Conservation (phyloP, 2,113 vertebrate species). For the Shinisaurus crocodilurus region DNA sequence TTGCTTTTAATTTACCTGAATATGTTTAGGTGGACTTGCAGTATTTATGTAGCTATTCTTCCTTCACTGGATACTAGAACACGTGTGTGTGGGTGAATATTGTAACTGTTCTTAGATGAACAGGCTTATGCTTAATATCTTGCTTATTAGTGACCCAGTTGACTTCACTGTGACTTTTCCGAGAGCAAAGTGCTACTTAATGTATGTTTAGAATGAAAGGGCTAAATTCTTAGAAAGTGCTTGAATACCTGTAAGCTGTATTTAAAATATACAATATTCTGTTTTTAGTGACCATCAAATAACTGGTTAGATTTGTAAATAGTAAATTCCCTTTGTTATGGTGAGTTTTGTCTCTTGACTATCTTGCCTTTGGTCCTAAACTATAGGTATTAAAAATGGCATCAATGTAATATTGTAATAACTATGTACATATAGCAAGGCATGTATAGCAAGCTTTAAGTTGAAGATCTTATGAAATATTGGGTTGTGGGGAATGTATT, state of each 20-base stretch:
- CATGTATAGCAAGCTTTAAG: not conserved
- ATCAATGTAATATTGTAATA: too few species aligned
- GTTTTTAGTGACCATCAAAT: too few species aligned
- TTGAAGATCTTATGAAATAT: not conserved
- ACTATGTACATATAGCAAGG: too few species aligned
- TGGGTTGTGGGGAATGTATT: not conserved
- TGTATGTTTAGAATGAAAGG: not conserved
- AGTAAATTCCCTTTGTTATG: too few species aligned
- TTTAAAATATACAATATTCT: too few species aligned
- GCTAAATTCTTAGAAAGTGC: not conserved
- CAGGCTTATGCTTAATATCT: not conserved
- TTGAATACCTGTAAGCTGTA: not conserved
- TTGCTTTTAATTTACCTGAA: not conserved
- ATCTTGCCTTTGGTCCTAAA: too few species aligned
- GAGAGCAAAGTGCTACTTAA: not conserved
- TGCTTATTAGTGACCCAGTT: not conserved
- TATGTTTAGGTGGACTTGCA: not conserved
- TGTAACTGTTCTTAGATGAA: not conserved
- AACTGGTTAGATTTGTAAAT: too few species aligned
- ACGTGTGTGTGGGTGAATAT: too few species aligned
- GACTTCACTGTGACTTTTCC: not conserved
- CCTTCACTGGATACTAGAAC: not conserved
- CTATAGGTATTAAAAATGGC: too few species aligned
- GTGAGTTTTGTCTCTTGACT: too few species aligned
- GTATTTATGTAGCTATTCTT: not conserved